Percentiles rank a stretch among this genome's conserved stretches.
Conservation (phyloP, 2,113 vertebrate species). For the Nesoenas mayeri region DNA sequence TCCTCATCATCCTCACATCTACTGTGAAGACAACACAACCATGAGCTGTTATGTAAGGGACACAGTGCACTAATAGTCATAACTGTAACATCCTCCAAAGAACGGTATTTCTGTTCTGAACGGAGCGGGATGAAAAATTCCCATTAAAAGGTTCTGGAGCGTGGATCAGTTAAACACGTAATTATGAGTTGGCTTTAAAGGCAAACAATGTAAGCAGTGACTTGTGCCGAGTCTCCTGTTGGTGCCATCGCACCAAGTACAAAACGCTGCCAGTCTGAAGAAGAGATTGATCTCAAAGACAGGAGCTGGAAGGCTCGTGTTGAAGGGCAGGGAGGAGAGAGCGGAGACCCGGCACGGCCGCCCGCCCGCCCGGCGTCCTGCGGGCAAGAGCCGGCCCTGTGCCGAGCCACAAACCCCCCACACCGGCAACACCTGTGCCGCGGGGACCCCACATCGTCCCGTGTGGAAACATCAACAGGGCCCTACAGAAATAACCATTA, state of each 20-base stretch:
- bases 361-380: too few species aligned
- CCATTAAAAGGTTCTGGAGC: slow-evolving; percentile 40
- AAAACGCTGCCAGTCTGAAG: not conserved
- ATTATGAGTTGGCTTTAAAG: slow-evolving; percentile 72
- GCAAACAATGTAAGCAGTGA: slow-evolving; percentile 63
- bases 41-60: too few species aligned
- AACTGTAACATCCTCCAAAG: too few species aligned
- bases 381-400: not conserved
- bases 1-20: not conserved
- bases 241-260: not conserved
- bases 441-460: not conserved
- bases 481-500: not conserved
- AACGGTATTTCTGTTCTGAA: too few species aligned
- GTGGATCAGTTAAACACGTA: slow-evolving; percentile 51
- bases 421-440: rapidly evolving
- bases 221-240: slow-evolving; percentile 40
- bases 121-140: too few species aligned
- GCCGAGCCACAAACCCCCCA: not conserved
- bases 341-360: too few species aligned
- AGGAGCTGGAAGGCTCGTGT: not conserved
- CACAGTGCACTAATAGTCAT: too few species aligned
- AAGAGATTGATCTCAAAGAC: not conserved
- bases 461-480: not conserved
- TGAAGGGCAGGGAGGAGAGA: not conserved
- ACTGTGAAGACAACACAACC: not conserved